phyloP scores from a whole-genome alignment of 2,113 vertebrate species.

The Oryzias curvinotus region DNA sequence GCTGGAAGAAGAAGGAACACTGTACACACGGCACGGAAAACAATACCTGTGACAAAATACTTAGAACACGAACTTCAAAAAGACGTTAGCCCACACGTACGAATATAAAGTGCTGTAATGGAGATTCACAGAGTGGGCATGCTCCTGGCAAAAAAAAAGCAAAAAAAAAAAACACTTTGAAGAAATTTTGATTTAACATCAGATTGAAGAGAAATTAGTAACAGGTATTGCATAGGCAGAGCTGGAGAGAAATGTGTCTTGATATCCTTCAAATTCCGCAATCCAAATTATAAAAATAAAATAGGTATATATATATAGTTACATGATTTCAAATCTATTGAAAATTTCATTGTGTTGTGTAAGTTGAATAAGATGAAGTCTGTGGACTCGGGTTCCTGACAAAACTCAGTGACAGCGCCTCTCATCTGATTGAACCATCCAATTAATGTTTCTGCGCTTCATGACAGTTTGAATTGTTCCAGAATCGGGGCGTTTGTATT shows the following conservation, averaged over 20 bases:
- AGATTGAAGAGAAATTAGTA: constrained; percentile 14
- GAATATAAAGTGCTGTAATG: constrained; percentile 61
- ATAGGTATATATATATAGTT: too few relatives aligned
- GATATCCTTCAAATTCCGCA: neutral
- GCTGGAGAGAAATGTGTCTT: constrained; percentile 15
- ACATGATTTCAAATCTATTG: neutral
- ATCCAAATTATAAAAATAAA: neutral
- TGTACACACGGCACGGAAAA: constrained; percentile 17
- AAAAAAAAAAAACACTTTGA: constrained; percentile 1
- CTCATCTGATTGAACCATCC: constrained; percentile 4
- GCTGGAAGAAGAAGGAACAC: constrained; percentile 19
- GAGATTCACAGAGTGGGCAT: constrained; percentile 29
- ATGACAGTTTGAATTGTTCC: constrained; percentile 21
- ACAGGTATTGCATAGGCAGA: constrained; percentile 60
- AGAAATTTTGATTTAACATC: neutral
- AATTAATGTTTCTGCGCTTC: neutral
- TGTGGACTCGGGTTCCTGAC: too few relatives aligned
- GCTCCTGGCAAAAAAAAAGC: constrained; percentile 30
- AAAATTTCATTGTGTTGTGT: neutral
- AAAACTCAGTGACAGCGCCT: constrained; percentile 11
- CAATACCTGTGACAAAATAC: constrained; percentile 17
- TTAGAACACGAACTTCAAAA: constrained; percentile 20
- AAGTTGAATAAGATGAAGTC: too few relatives aligned
- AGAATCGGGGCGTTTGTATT: constrained; percentile 8
- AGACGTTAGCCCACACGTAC: constrained; percentile 11